Evolutionary conservation across 2,797 vertebrate species (phyloP).

Genomic region (Apodemus agrarius): DNA sequence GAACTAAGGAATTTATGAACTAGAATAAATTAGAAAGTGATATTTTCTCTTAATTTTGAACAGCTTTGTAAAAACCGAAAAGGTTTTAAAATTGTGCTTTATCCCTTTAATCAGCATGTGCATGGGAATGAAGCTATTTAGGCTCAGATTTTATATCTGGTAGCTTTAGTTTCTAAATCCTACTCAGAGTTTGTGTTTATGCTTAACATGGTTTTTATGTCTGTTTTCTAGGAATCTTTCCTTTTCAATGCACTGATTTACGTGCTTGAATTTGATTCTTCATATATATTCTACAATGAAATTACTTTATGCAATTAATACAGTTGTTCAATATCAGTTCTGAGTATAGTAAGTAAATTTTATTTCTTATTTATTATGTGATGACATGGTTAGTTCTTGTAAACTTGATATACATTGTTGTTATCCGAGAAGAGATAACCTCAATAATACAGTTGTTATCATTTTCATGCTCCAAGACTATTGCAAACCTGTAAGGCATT

Average conservation of each 20-base stretch:
- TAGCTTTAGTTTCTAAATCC: neutral
- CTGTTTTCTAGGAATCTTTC: neutral
- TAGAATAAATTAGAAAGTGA: neutral
- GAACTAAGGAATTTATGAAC: neutral
- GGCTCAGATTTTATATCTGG: neutral
- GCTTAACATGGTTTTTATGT: neutral
- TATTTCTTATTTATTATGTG: neutral
- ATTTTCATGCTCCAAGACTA: neutral
- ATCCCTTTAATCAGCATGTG: neutral
- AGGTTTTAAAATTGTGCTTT: neutral
- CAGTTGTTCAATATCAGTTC: neutral
- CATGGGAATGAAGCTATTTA: neutral
- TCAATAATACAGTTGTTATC: neutral
- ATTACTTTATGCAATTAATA: neutral
- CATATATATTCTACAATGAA: neutral
- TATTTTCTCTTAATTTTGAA: neutral
- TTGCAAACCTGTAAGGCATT: neutral
- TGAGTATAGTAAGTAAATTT: neutral
- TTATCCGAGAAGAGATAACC: neutral
- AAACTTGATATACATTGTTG: neutral
- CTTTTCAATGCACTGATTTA: neutral
- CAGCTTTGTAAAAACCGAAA: neutral
- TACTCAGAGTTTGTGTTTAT: constrained; percentile 6
- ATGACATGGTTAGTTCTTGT: neutral
- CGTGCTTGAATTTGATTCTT: neutral